A percentile compares a stretch with the other conserved stretches of the same genome.
Evolutionary conservation across 2,888 invertebrate genomes (phyloP).

Genomic region (Synanthedon myopaeformis): DNA sequence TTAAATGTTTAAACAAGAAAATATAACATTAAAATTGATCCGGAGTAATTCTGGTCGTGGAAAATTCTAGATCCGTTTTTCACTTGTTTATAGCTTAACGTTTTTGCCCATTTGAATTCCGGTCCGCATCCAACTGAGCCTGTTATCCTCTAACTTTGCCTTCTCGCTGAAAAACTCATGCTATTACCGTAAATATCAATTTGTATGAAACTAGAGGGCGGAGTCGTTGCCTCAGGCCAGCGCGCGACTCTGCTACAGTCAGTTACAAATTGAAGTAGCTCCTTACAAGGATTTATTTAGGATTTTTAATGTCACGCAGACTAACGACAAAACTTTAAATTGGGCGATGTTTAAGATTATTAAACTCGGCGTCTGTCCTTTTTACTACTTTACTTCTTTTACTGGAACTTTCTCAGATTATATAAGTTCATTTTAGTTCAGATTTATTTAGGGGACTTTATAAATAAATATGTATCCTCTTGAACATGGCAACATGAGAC

Average conservation of each 20-base stretch:
- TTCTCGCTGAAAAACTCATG: slow-evolving; percentile 60
- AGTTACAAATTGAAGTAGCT: slow-evolving; percentile 57
- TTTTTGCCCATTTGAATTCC: slow-evolving; percentile 59
- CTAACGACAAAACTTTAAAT: slow-evolving; percentile 34
- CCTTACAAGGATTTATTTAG: slow-evolving; percentile 45
- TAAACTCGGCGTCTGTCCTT: background rate
- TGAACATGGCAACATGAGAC: too few species aligned
- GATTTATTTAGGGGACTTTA: too few species aligned
- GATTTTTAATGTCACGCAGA: slow-evolving; percentile 38
- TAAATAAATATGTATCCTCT: too few species aligned
- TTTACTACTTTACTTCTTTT: background rate
- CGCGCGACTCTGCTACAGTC: slow-evolving; percentile 39
- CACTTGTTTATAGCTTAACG: slow-evolving; percentile 42
- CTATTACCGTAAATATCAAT: slow-evolving; percentile 71
- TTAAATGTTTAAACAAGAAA: slow-evolving; percentile 17
- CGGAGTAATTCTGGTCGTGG: slow-evolving; percentile 38
- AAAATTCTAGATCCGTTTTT: slow-evolving; percentile 51
- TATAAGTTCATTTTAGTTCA: background rate
- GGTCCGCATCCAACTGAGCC: slow-evolving; percentile 52
- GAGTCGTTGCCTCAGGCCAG: slow-evolving; percentile 30
- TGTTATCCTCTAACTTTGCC: slow-evolving; percentile 58
- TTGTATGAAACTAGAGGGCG: slow-evolving; percentile 66
- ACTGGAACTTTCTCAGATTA: background rate
- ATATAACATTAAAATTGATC: slow-evolving; percentile 46
- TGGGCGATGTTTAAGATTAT: slow-evolving; percentile 11